Percentiles rank a stretch among this genome's conserved stretches.
These are phyloP conservation scores for Drosophila barbarae DNA, from an alignment of 2,888 invertebrate genomes.

Conservation along the genomic window DNA sequence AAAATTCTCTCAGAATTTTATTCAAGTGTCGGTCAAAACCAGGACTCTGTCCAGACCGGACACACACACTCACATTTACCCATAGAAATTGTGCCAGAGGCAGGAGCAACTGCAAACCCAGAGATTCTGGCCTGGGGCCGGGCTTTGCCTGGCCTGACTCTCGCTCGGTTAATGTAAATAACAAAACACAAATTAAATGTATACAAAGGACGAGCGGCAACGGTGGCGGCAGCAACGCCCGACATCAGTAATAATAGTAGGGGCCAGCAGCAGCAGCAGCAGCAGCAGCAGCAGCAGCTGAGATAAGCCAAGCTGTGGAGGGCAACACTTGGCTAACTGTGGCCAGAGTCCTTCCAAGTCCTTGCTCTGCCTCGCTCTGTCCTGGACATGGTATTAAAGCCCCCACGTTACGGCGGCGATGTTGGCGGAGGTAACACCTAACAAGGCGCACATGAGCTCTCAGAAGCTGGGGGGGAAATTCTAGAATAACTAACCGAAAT, in stretches of 20 bases:
- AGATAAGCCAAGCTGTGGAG: slow-evolving; percentile 63
- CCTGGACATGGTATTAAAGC: slow-evolving; percentile 62
- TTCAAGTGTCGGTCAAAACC: slow-evolving; percentile 18
- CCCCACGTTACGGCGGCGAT: slow-evolving; percentile 51
- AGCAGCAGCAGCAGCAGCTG: slow-evolving; percentile 52
- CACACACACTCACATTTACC: slow-evolving; percentile 19
- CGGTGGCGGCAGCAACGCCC: slow-evolving; percentile 11
- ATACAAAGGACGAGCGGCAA: slow-evolving; percentile 62
- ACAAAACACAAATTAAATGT: slow-evolving; percentile 78
- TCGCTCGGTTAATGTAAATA: slow-evolving; percentile 77
- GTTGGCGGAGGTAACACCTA: slow-evolving; percentile 60
- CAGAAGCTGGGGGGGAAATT: background rate
- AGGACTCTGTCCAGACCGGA: slow-evolving; percentile 45
- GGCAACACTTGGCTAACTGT: slow-evolving; percentile 67
- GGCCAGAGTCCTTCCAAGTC: slow-evolving; percentile 46
- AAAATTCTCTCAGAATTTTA: background rate
- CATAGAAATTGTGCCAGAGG: slow-evolving; percentile 62
- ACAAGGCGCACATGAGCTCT: slow-evolving; percentile 39
- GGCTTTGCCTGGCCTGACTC: slow-evolving; percentile 44
- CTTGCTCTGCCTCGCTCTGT: slow-evolving; percentile 9
- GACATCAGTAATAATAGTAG: slow-evolving; percentile 28
- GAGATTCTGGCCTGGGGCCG: slow-evolving; percentile 25
- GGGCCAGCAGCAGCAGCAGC: slow-evolving; percentile 49
- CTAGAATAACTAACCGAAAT: background rate
- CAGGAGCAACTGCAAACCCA: slow-evolving; percentile 38